Conservation (phyloP, 92 coral and sea anemone species). For the Pocillopora grandis region DNA sequence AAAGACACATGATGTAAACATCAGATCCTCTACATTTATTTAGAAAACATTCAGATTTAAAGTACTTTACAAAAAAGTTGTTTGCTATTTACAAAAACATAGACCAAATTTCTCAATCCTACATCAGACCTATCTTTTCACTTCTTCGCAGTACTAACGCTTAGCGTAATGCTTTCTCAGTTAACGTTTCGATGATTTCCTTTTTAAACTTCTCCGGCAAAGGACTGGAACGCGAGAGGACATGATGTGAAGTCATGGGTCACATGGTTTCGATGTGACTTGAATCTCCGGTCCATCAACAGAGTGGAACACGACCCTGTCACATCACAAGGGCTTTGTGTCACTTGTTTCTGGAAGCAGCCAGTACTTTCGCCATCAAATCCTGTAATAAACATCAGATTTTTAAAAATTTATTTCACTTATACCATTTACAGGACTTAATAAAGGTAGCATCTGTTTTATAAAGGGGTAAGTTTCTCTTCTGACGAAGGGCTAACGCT, state of each 20-base stretch:
- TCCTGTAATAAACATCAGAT: slow-evolving; percentile 44
- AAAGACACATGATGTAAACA: not conserved
- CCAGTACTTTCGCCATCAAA: slow-evolving; percentile 85
- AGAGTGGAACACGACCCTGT: not conserved
- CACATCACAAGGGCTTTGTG: not conserved
- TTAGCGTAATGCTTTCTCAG: not conserved
- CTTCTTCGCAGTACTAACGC: not conserved
- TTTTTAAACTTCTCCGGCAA: too few species aligned
- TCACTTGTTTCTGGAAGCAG: slow-evolving; percentile 82
- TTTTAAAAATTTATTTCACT: not conserved
- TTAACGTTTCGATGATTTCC: not conserved
- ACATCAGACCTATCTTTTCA: not conserved
- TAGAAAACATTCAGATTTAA: not conserved
- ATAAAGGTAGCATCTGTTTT: too few species aligned
- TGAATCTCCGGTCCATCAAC: not conserved
- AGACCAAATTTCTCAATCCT: too few species aligned
- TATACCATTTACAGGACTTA: not conserved
- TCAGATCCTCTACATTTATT: not conserved
- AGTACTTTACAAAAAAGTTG: not conserved
- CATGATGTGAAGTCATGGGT: not conserved
- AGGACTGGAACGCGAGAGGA: not conserved
- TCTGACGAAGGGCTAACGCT: too few species aligned
- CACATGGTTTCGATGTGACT: not conserved
- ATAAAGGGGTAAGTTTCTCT: too few species aligned
- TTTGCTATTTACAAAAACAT: not conserved